Evolutionary conservation across 2,113 vertebrate genomes (phyloP).

Genomic region (Montifringilla adamsi): DNA sequence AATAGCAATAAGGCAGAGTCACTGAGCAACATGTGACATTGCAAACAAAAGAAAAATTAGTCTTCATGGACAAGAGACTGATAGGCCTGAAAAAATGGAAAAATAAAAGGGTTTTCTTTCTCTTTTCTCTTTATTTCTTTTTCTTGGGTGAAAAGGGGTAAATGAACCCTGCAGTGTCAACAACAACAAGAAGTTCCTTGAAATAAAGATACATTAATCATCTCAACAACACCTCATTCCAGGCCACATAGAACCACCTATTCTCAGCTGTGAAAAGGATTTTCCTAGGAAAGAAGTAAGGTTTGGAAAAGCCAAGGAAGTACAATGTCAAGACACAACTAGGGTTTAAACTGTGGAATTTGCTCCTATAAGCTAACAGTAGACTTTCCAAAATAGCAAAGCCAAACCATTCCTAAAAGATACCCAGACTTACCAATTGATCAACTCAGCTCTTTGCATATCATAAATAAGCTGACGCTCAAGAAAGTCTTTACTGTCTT

Average conservation of each 20-base stretch:
- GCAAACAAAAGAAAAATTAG: slow-evolving; percentile 40
- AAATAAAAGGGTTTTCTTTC: not conserved
- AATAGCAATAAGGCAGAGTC: slow-evolving; percentile 25
- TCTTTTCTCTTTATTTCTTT: not conserved
- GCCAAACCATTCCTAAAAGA: not conserved
- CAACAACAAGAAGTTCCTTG: not conserved
- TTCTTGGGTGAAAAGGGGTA: not conserved
- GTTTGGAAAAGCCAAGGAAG: not conserved
- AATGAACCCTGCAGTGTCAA: not conserved
- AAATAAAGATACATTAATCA: not conserved
- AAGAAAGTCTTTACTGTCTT: not conserved
- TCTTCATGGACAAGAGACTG: not conserved
- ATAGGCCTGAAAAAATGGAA: slow-evolving; percentile 2
- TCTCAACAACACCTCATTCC: not conserved
- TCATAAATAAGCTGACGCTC: not conserved
- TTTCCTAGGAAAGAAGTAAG: not conserved
- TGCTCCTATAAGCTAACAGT: not conserved
- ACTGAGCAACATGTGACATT: slow-evolving; percentile 14
- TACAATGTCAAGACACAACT: not conserved
- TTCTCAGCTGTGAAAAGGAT: not conserved
- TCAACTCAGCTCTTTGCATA: not conserved
- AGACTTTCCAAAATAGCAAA: not conserved
- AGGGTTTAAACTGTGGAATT: not conserved
- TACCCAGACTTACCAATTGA: not conserved
- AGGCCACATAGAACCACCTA: not conserved